A percentile compares a stretch with the other conserved stretches of the same genome.
phyloP scores from a whole-genome alignment of 1,140 invertebrate genomes.

The Hylaeus anthracinus region DNA sequence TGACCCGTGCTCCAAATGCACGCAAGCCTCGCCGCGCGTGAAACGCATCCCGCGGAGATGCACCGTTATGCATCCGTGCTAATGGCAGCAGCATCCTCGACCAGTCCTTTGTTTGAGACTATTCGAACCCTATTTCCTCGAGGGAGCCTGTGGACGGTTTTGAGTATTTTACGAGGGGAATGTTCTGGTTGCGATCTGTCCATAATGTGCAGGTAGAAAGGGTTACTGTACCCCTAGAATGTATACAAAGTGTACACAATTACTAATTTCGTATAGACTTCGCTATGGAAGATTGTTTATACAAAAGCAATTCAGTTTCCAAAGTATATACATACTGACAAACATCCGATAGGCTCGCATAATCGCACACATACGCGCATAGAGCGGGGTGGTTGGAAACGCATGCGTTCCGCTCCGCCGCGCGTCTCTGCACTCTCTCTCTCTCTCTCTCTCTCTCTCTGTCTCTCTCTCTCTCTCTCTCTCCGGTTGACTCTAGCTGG shows the following conservation, averaged over 20 bases:
- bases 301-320: too few relatives aligned
- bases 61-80: conserved; percentile 14
- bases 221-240: too few relatives aligned
- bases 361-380: not conserved
- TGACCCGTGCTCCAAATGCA: not conserved
- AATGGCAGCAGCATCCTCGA: not conserved
- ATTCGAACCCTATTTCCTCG: not conserved
- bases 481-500: not conserved
- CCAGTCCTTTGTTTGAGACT: not conserved
- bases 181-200: too few relatives aligned
- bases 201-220: too few relatives aligned
- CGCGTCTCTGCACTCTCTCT: conserved; percentile 10
- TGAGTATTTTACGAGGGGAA: too few relatives aligned
- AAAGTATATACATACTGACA: too few relatives aligned
- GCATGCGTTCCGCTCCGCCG: conserved; percentile 35
- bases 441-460: not conserved
- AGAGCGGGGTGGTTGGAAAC: conserved; percentile 6
- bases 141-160: too few relatives aligned
- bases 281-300: too few relatives aligned
- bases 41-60: not conserved
- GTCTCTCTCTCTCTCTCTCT: not conserved
- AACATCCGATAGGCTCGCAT: not conserved
- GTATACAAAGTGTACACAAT: too few relatives aligned
- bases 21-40: conserved; percentile 8
- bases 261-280: too few relatives aligned